Conservation (phyloP, 1,140 invertebrate species). For the Drosophila insularis region DNA sequence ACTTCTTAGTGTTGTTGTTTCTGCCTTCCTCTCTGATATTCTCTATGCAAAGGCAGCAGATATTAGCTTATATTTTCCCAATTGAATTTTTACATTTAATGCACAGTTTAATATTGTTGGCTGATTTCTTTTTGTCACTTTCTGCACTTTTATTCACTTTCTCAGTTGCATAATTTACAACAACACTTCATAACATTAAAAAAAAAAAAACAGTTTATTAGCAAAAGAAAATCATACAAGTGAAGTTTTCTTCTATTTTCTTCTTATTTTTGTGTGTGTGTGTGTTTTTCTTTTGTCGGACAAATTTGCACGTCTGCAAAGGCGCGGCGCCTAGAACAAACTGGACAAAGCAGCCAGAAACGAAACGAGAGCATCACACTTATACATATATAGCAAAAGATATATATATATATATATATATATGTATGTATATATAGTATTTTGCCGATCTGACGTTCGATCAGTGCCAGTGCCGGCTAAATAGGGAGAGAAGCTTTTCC, state of each 20-base stretch:
- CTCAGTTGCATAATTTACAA: neutral
- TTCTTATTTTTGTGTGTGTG: neutral
- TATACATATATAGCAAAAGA: neutral
- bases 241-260: constrained; percentile 7
- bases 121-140: neutral
- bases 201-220: neutral
- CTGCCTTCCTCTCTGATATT: neutral
- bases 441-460: constrained; percentile 24
- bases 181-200: neutral
- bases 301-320: constrained; percentile 53
- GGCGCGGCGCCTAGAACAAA: constrained; percentile 55
- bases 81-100: neutral
- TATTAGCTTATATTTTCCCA: constrained; percentile 15
- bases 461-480: constrained; percentile 42
- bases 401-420: neutral
- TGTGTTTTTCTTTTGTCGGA: constrained; percentile 8
- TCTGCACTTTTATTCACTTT: neutral
- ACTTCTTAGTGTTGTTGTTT: constrained; percentile 1
- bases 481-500: constrained; percentile 43
- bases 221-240: neutral
- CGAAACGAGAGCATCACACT: constrained; percentile 22
- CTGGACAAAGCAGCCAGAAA: constrained; percentile 56
- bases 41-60: constrained; percentile 36
- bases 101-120: neutral
- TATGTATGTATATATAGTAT: neutral